A percentile compares a stretch with the other conserved stretches of the same genome.
Evolutionary conservation across 1,140 invertebrate genomes (phyloP).

Genomic region (Mactra quadrangularis): DNA sequence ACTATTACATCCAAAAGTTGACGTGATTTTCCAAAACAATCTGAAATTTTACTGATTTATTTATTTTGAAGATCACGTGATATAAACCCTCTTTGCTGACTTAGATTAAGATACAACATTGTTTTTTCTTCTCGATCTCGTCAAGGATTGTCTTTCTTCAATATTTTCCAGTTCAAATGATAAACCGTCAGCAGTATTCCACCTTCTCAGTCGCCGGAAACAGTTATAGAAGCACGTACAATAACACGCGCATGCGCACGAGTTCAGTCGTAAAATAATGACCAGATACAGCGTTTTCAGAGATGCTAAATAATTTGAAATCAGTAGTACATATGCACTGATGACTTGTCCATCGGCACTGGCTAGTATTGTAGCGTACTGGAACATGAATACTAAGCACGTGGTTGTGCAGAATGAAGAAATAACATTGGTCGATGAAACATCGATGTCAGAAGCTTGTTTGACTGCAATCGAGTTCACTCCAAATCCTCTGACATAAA

Average conservation of each 20-base stretch:
- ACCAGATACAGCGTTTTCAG: not conserved
- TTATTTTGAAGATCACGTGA: no score
- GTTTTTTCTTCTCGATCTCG: not conserved
- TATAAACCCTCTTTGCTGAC: no score
- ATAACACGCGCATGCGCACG: not conserved
- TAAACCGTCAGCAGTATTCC: not conserved
- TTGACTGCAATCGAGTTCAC: not conserved
- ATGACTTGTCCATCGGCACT: not conserved
- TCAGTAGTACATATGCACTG: not conserved
- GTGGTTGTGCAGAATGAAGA: conserved; percentile 1
- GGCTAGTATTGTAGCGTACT: not conserved
- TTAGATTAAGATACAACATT: no score
- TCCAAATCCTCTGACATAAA: conserved; percentile 30
- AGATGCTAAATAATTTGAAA: not conserved
- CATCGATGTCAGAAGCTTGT: not conserved
- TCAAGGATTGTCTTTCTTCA: conserved; percentile 6
- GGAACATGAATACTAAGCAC: not conserved
- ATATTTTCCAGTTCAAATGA: not conserved
- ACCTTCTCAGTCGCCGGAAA: not conserved
- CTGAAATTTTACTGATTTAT: no score
- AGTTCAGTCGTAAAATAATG: not conserved
- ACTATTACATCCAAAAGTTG: no score
- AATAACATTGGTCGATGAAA: not conserved
- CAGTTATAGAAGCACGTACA: conserved; percentile 1
- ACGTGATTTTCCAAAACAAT: no score